Conservation (phyloP, 2,113 vertebrate species). For the Pterophyllum scalare region DNA sequence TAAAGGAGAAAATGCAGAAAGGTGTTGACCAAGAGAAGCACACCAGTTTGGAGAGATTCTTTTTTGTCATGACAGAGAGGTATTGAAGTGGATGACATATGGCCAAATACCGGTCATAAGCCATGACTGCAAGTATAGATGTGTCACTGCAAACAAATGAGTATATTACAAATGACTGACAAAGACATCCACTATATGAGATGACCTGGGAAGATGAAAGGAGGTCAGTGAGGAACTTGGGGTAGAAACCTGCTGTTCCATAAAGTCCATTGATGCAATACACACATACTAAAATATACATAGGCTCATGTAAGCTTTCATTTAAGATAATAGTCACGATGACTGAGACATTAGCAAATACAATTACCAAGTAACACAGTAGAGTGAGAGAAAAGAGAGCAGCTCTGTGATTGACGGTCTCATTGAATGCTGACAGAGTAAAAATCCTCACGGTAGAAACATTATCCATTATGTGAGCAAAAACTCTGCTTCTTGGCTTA, state of each 20-base stretch:
- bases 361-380: not conserved
- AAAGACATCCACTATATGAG: slow-evolving; percentile 4
- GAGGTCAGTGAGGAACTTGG: slow-evolving; percentile 4
- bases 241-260: slow-evolving; percentile 5
- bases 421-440: slow-evolving; percentile 5
- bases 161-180: slow-evolving; percentile 16
- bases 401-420: not conserved
- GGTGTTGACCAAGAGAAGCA: slow-evolving; percentile 7
- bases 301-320: slow-evolving; percentile 9
- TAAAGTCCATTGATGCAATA: slow-evolving; percentile 6
- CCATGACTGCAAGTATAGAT: not conserved
- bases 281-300: slow-evolving; percentile 2
- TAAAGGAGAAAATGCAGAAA: slow-evolving; percentile 17
- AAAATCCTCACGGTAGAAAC: not conserved
- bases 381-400: not conserved
- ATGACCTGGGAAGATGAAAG: slow-evolving; percentile 10
- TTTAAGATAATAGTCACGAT: not conserved
- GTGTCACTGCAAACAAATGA: slow-evolving; percentile 21
- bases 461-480: not conserved
- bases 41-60: not conserved
- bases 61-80: not conserved
- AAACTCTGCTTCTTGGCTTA: not conserved
- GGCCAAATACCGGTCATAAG: slow-evolving; percentile 23
- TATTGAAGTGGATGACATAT: slow-evolving; percentile 14
- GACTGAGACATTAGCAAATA: not conserved